Base-by-base conservation (phyloP, 1,140 invertebrate species). In the Heliconius nattereri region DNA sequence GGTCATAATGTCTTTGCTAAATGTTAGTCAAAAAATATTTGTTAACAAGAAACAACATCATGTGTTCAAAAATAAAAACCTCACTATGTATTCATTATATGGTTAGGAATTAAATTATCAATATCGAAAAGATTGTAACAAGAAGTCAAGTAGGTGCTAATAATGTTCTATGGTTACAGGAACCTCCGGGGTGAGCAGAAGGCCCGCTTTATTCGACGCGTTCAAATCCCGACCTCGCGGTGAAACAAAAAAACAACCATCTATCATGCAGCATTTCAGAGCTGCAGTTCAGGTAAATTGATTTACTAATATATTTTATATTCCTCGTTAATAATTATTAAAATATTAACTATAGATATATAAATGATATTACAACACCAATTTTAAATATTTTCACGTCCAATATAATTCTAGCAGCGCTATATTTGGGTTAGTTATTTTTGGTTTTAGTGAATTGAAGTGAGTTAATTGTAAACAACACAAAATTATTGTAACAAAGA, bases 171-270 rank as follows among this genome's bases (percentile, higher is more conserved):
- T 76, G 60, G 2, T 70, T 3, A 70, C 78, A 95, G 94, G 95
- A 73, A 96, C 96, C 78, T 95, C 96, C 83, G 96, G 96, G 80
- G 96, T 97, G 2, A 96, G 96, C 37, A 95, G 96, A n/a, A 95
- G 96, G 73, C 96, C 96, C 9, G 96, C 96, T 8, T 95, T 98
- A 77, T 97, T 98, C 85, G 98, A 98, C 89, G 97, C 97, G 23
- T 98, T 98, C 89, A 96, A 92, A 97, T 87, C 97, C 96, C 60
- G 95, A 96, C 81, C 97, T 96, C 84, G 98, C 97, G 94, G 98
- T 96, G 89, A 95, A 81, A 81, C 89, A 73, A 92, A 95, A 88
- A 97, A 94, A 96, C 96, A 91, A 96, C 96, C 85, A 94, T 98
- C 94, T 95, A 98, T 96, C 85, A 95, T 94, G 97, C 97, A 95